These are phyloP conservation scores for Urosaurus nigricauda DNA, from an alignment of 2,797 vertebrate genomes.

Conservation along the genomic window DNA sequence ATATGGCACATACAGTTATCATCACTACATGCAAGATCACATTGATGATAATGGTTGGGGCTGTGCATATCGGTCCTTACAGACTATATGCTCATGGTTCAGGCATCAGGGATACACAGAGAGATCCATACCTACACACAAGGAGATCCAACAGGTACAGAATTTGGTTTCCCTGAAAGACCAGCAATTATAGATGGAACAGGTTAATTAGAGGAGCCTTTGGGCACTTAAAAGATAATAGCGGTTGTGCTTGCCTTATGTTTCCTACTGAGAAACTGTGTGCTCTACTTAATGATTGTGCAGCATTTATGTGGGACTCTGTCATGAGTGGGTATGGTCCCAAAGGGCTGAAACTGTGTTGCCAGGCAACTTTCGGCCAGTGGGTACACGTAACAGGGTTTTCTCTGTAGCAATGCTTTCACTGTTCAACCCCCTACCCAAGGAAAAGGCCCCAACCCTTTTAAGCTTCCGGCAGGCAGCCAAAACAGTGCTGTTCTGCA, in stretches of 20 bases:
- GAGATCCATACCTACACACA: slow-evolving; percentile 87
- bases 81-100: slow-evolving; percentile 98
- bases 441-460: no score
- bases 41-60: slow-evolving; percentile 95
- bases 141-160: slow-evolving; percentile 92
- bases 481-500: no score
- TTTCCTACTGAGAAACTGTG: background rate
- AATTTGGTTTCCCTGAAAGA: background rate
- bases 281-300: background rate
- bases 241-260: background rate
- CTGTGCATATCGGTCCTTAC: slow-evolving; percentile 96
- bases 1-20: slow-evolving; percentile 91
- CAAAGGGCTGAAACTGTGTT: background rate
- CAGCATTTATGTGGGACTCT: background rate
- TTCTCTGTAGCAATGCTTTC: no score
- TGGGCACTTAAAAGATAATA: background rate
- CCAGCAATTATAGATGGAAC: background rate
- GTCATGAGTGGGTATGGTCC: background rate
- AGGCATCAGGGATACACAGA: slow-evolving; percentile 91
- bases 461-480: no score
- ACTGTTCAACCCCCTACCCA: no score
- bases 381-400: no score
- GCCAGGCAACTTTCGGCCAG: background rate
- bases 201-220: background rate
- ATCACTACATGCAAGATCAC: slow-evolving; percentile 96